Conservation (phyloP, 2,888 invertebrate species). For the Diarsia brunnea region DNA sequence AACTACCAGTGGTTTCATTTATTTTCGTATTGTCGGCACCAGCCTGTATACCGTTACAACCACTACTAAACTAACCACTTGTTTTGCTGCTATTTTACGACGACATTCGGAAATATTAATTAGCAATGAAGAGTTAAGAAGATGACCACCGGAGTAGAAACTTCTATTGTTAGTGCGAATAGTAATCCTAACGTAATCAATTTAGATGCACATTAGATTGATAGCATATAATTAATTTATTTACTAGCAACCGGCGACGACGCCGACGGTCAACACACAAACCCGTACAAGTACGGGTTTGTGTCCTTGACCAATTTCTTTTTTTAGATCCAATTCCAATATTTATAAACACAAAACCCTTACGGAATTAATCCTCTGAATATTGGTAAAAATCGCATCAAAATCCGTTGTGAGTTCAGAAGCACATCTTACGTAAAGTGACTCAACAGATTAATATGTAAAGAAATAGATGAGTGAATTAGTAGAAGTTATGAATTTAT, state of each 20-base stretch:
- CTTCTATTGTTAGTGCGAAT: not conserved
- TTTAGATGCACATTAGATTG: not conserved
- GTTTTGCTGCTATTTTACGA: constrained; percentile 22
- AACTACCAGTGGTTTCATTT: too few species aligned
- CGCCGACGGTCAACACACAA: too few species aligned
- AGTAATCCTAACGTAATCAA: not conserved
- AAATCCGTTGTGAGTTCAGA: not conserved
- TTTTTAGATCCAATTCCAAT: not conserved
- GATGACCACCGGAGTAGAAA: not conserved
- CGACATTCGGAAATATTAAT: constrained; percentile 23
- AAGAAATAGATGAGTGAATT: not conserved
- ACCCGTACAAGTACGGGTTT: not conserved
- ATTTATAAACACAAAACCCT: not conserved
- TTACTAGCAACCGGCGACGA: not conserved
- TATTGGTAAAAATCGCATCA: not conserved
- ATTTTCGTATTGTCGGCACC: too few species aligned
- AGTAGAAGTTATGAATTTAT: not conserved
- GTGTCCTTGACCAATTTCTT: not conserved
- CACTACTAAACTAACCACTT: constrained; percentile 17
- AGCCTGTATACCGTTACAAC: constrained; percentile 18
- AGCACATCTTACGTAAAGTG: not conserved
- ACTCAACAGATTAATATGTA: not conserved
- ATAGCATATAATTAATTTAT: not conserved
- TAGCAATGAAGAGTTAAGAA: constrained; percentile 16
- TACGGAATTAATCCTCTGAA: not conserved